Conservation (phyloP, 2,797 vertebrate genomes). For the Philypnodon macrostomus region DNA sequence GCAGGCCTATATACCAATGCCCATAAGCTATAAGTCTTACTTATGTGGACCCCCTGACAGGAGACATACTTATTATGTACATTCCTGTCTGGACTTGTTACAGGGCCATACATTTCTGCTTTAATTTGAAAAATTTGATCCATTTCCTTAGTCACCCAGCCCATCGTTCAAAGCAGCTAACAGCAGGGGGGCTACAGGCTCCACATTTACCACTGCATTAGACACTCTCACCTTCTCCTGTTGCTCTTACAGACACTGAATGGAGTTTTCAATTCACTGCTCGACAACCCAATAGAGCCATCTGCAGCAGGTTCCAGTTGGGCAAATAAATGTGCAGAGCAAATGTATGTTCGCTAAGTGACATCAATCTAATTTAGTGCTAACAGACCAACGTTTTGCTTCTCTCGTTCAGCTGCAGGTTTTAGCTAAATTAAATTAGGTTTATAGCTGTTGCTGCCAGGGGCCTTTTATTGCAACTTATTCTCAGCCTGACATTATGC, state of each 20-base stretch:
- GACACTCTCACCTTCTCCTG: conserved; percentile 18
- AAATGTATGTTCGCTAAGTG: conserved; percentile 34
- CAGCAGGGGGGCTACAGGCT: conserved; percentile 25
- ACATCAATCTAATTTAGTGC: conserved; percentile 40
- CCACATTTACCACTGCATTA: conserved; percentile 14
- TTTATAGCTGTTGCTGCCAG: conserved; percentile 3
- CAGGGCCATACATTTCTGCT: conserved; percentile 57
- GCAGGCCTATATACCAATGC: too few relatives aligned
- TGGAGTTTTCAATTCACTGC: conserved; percentile 30
- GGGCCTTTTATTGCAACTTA: conserved; percentile 10
- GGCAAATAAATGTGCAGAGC: conserved; percentile 28
- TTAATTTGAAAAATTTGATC: conserved; percentile 60
- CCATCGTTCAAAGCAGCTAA: conserved; percentile 30
- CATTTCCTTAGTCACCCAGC: conserved; percentile 28
- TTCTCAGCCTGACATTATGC: background rate
- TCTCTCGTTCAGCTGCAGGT: conserved; percentile 7
- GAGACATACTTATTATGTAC: background rate
- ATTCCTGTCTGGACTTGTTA: conserved; percentile 17
- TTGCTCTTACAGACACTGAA: conserved; percentile 9
- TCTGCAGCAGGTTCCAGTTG: conserved; percentile 34
- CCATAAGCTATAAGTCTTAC: too few relatives aligned
- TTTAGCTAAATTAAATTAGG: conserved; percentile 30
- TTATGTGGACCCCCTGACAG: background rate
- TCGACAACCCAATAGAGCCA: conserved; percentile 30
- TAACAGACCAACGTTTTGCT: conserved; percentile 20